phyloP scores from a whole-genome alignment of 1,140 invertebrate species.

The Lutraria rhynchaena region DNA sequence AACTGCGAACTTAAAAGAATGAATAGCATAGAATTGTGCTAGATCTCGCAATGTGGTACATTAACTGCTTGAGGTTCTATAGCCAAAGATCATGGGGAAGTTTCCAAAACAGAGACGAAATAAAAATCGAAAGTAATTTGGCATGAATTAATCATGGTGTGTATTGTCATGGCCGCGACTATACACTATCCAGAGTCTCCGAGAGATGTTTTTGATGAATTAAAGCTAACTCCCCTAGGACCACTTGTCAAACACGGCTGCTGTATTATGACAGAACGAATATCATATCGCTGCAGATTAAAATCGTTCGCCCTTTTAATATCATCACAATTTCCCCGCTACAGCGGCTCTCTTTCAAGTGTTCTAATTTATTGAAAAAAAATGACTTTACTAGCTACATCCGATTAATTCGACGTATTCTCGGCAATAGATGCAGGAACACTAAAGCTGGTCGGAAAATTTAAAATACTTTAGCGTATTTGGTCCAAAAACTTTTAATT shows the following conservation, averaged over 20 bases:
- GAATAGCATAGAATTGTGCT: no score
- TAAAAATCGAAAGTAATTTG: slow-evolving; percentile 36
- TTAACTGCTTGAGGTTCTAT: no score
- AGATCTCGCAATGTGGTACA: no score
- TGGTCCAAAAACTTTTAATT: no score
- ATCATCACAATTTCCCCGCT: slow-evolving; percentile 3
- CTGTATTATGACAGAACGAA: slow-evolving; percentile 57
- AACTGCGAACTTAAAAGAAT: no score
- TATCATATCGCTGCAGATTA: slow-evolving; percentile 55
- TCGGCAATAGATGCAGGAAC: not conserved
- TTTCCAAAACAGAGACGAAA: slow-evolving; percentile 8
- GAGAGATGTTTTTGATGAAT: slow-evolving; percentile 45
- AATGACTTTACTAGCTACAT: not conserved
- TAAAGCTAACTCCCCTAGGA: slow-evolving; percentile 46
- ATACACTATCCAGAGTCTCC: slow-evolving; percentile 30
- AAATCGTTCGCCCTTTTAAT: slow-evolving; percentile 45
- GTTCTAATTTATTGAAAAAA: not conserved
- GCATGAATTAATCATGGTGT: slow-evolving; percentile 36
- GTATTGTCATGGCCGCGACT: not conserved
- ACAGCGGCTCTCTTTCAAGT: slow-evolving; percentile 9
- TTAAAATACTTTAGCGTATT: no score
- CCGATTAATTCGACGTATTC: not conserved
- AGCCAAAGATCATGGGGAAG: not conserved
- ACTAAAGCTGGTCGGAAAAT: not conserved
- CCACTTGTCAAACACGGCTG: slow-evolving; percentile 42